Percentiles rank a stretch among this genome's conserved stretches.
Evolutionary conservation across 2,888 invertebrate species (phyloP).

Genomic region (Limnephilus rhombicus): DNA sequence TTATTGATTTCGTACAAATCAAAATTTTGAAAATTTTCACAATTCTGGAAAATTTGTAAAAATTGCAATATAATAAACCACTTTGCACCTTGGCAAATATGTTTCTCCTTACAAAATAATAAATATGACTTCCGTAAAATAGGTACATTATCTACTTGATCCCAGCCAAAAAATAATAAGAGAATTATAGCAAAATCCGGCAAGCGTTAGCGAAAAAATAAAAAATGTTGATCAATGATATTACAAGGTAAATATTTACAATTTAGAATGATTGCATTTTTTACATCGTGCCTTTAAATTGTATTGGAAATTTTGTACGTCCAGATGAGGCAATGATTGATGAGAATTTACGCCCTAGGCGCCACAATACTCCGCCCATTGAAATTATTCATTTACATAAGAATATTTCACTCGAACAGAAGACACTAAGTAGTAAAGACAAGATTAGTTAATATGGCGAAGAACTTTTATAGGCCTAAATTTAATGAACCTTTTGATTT

Average conservation of each 20-base stretch:
- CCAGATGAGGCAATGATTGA: constrained; percentile 21
- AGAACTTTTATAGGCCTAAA: background rate
- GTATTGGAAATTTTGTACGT: background rate
- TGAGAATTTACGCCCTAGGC: constrained; percentile 33
- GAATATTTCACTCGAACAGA: constrained; percentile 21
- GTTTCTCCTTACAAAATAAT: too few species aligned
- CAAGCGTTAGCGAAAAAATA: background rate
- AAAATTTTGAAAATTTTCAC: too few species aligned
- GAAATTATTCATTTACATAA: background rate
- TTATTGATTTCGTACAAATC: too few species aligned
- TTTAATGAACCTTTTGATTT: background rate
- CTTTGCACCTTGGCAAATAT: too few species aligned
- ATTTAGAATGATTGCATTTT: background rate
- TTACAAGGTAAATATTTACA: background rate
- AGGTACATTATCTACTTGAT: background rate
- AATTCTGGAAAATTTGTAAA: too few species aligned
- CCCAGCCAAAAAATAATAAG: background rate
- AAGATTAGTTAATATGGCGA: background rate
- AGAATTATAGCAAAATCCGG: background rate
- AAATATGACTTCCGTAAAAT: too few species aligned
- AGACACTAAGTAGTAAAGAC: background rate
- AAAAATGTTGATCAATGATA: background rate
- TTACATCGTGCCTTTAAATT: background rate
- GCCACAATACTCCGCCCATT: constrained; percentile 27
- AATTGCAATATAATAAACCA: too few species aligned